These are phyloP conservation scores for Neomorphus geoffroyi DNA, from an alignment of 2,797 vertebrate species.

Conservation along the genomic window DNA sequence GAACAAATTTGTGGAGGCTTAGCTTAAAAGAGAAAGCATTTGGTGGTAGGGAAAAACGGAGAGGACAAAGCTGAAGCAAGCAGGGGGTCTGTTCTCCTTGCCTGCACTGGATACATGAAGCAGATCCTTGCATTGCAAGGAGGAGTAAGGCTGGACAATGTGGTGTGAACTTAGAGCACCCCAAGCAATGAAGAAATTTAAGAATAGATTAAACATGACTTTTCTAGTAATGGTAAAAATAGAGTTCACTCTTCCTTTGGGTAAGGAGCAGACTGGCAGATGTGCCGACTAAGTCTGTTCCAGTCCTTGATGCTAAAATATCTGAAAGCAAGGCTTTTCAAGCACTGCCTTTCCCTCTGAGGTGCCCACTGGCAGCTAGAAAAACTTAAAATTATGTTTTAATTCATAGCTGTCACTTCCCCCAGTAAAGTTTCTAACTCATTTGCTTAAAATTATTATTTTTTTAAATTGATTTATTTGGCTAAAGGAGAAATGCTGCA, in stretches of 20 bases:
- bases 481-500: background rate
- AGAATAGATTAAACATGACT: background rate
- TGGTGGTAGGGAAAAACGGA: background rate
- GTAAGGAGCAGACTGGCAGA: background rate
- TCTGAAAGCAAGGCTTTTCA: background rate
- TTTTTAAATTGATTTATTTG: background rate
- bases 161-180: rapidly evolving
- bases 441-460: background rate
- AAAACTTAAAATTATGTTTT: background rate
- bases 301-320: background rate
- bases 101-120: background rate
- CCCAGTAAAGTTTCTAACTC: background rate
- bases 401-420: background rate
- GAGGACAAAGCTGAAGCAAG: background rate
- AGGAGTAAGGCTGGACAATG: background rate
- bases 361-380: background rate
- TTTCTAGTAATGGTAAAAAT: background rate
- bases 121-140: background rate
- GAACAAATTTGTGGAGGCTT: background rate
- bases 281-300: background rate
- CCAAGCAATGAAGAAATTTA: background rate
- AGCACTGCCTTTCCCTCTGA: background rate
- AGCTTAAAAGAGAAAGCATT: background rate
- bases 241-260: background rate
- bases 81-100: background rate